These are phyloP conservation scores for Trichopria drosophilae DNA, from an alignment of 2,888 invertebrate species.

Conservation along the genomic window DNA sequence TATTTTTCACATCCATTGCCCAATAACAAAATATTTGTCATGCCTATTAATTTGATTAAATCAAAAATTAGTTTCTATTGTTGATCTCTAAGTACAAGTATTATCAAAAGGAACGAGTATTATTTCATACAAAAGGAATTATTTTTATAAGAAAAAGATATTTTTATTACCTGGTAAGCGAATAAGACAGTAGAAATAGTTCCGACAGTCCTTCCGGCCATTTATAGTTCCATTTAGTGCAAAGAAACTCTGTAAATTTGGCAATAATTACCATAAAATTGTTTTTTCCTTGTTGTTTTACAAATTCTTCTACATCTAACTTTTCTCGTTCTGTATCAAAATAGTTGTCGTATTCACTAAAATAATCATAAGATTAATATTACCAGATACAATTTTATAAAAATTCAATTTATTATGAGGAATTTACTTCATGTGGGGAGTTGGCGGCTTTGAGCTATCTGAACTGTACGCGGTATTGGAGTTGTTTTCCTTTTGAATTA, in stretches of 20 bases:
- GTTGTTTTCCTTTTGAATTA: conserved; percentile 59
- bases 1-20: too few species aligned
- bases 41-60: too few species aligned
- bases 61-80: too few species aligned
- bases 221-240: conserved; percentile 65
- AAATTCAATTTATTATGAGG: conserved; percentile 1
- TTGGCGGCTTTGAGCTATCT: conserved; percentile 50
- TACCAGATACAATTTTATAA: not conserved
- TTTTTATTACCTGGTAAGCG: conserved; percentile 62
- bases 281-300: conserved; percentile 59
- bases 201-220: conserved; percentile 68
- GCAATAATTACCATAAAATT: conserved; percentile 65
- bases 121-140: too few species aligned
- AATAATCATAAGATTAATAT: not conserved
- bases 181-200: conserved; percentile 66
- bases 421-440: conserved; percentile 43
- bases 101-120: conserved; percentile 8
- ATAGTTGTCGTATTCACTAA: conserved; percentile 57
- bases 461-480: conserved; percentile 40
- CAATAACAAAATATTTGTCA: too few species aligned
- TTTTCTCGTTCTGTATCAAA: conserved; percentile 70
- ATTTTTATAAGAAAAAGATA: too few species aligned
- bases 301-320: conserved; percentile 67
- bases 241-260: conserved; percentile 64
- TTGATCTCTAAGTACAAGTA: too few species aligned